Evolutionary conservation across 2,113 vertebrate genomes (phyloP).

Genomic region (Mohoua ochrocephala): DNA sequence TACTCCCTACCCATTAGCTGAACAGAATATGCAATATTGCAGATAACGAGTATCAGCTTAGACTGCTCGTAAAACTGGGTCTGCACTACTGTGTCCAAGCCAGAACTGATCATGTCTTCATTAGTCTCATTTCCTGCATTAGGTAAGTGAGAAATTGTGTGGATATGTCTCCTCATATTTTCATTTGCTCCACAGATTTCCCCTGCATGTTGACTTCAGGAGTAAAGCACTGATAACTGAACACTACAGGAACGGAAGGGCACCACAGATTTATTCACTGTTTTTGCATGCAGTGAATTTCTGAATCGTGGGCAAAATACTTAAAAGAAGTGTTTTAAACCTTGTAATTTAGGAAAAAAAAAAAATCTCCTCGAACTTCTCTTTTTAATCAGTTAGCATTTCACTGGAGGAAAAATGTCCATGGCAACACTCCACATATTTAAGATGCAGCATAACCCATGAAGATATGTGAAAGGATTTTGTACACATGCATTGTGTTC

Average conservation of each 20-base stretch:
- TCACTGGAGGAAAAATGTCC: not conserved
- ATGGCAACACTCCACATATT: not conserved
- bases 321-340: not conserved
- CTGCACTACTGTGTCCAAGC: not conserved
- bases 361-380: not conserved
- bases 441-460: not conserved
- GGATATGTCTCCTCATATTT: not conserved
- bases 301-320: not conserved
- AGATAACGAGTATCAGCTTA: not conserved
- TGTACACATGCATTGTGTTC: not conserved
- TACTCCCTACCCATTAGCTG: not conserved
- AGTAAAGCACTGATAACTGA: not conserved
- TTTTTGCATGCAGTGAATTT: not conserved
- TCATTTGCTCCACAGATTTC: not conserved
- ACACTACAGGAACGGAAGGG: not conserved
- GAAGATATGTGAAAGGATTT: not conserved
- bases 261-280: not conserved
- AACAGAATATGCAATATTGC: not conserved
- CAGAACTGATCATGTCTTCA: not conserved
- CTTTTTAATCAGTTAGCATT: not conserved
- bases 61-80: not conserved
- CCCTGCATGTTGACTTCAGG: not conserved
- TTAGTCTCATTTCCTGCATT: not conserved
- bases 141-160: not conserved
- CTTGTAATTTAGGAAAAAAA: not conserved